phyloP scores from a whole-genome alignment of 2,888 invertebrate genomes.

The Synergus japonicus region DNA sequence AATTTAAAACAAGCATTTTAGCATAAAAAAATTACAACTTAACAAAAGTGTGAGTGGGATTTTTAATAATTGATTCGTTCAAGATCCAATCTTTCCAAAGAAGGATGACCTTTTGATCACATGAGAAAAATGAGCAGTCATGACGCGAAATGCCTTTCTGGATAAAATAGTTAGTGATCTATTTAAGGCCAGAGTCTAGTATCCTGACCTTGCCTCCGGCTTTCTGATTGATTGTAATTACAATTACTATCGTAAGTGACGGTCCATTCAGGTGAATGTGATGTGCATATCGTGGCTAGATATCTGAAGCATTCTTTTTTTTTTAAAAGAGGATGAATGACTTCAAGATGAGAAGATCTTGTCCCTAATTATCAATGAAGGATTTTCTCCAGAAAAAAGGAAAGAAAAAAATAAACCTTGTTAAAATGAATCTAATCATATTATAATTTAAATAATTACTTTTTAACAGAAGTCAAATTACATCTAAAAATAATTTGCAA shows the following conservation, averaged over 20 bases:
- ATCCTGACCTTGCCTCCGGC: constrained; percentile 26
- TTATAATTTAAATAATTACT: too few relatives aligned
- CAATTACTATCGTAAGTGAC: constrained; percentile 11
- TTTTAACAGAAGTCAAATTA: too few relatives aligned
- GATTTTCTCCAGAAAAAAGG: neutral
- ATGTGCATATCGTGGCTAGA: neutral
- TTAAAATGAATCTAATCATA: too few relatives aligned
- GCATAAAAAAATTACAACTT: too few relatives aligned
- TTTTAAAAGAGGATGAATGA: neutral
- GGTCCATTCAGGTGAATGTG: constrained; percentile 4
- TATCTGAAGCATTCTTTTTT: neutral
- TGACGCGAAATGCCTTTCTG: neutral
- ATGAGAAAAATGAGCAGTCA: neutral
- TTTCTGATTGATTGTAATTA: constrained; percentile 27
- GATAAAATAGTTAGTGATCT: constrained; percentile 36
- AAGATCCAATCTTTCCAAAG: neutral
- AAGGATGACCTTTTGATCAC: neutral
- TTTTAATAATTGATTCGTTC: neutral
- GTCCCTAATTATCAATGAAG: constrained; percentile 27
- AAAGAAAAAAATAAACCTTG: neutral
- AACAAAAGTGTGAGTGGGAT: neutral
- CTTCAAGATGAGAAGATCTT: constrained; percentile 7
- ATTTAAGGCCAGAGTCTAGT: constrained; percentile 30
- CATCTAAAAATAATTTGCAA: too few relatives aligned
- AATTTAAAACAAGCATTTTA: too few relatives aligned